phyloP scores from a whole-genome alignment of 2,888 invertebrate genomes.

The Hypolimnas misippus region DNA sequence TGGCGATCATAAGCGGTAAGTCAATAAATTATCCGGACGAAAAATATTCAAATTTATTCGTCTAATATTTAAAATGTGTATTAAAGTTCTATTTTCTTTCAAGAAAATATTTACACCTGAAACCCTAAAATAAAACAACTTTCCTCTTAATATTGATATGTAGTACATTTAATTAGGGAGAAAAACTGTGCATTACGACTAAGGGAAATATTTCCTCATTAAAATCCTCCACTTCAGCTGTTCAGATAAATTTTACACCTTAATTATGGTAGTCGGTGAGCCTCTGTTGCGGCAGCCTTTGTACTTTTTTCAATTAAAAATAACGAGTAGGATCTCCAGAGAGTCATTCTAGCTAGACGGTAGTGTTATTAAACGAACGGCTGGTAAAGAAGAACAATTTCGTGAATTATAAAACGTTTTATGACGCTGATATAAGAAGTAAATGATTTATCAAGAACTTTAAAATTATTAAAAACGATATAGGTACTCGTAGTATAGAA shows the following conservation, averaged over 20 bases:
- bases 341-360: constrained; percentile 15
- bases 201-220: constrained; percentile 21
- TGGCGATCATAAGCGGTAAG: constrained; percentile 24
- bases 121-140: not conserved
- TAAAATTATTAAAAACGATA: too few species aligned
- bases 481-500: too few species aligned
- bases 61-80: too few species aligned
- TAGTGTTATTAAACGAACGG: constrained; percentile 15
- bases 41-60: too few species aligned
- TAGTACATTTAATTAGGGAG: constrained; percentile 11
- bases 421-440: too few species aligned
- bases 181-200: not conserved
- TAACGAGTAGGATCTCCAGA: constrained; percentile 11
- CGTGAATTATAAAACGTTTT: not conserved
- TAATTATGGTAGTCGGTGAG: constrained; percentile 21
- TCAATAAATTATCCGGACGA: too few species aligned
- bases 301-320: constrained; percentile 14
- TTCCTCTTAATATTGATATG: not conserved
- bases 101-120: too few species aligned
- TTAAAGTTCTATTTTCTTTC: too few species aligned
- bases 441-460: too few species aligned
- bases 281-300: constrained; percentile 4
- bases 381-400: constrained; percentile 12
- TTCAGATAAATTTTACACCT: constrained; percentile 19
- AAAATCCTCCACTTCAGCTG: constrained; percentile 20